phyloP scores from a whole-genome alignment of 2,888 invertebrate genomes.

The Tuta absoluta region DNA sequence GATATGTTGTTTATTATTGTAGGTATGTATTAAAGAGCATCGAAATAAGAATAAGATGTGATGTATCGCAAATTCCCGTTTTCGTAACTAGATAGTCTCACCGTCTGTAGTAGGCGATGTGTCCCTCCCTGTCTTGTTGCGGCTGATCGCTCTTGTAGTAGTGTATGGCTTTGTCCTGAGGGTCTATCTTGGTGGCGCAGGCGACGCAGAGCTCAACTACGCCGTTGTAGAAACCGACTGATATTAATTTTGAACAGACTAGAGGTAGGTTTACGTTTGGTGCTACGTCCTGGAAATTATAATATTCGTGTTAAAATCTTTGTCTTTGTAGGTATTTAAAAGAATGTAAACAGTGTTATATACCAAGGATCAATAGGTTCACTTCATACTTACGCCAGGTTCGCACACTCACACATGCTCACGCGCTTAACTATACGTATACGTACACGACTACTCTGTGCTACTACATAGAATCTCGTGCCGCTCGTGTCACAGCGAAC shows the following conservation, averaged over 20 bases:
- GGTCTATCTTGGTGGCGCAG: conserved; percentile 93
- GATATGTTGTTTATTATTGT: not conserved
- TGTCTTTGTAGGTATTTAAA: not conserved
- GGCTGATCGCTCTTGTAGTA: conserved; percentile 93
- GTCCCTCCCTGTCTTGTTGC: conserved; percentile 91
- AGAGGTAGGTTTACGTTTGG: conserved; percentile 91
- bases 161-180: conserved; percentile 92
- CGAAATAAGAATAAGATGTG: no score
- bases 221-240: conserved; percentile 91
- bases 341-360: not conserved
- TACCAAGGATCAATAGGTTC: no score
- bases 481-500: no score
- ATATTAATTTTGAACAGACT: conserved; percentile 91
- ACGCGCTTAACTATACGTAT: no score
- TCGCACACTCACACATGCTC: no score
- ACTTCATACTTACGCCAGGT: no score
- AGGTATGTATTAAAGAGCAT: no score
- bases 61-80: no score
- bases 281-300: conserved; percentile 83
- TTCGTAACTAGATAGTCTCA: conserved; percentile 39
- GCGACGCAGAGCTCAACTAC: conserved; percentile 93
- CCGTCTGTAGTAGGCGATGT: conserved; percentile 86
- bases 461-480: no score
- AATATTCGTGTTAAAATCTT: not conserved
- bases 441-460: no score